Base-by-base conservation (phyloP, 1,140 invertebrate species). In the Hypothenemus hampei region DNA sequence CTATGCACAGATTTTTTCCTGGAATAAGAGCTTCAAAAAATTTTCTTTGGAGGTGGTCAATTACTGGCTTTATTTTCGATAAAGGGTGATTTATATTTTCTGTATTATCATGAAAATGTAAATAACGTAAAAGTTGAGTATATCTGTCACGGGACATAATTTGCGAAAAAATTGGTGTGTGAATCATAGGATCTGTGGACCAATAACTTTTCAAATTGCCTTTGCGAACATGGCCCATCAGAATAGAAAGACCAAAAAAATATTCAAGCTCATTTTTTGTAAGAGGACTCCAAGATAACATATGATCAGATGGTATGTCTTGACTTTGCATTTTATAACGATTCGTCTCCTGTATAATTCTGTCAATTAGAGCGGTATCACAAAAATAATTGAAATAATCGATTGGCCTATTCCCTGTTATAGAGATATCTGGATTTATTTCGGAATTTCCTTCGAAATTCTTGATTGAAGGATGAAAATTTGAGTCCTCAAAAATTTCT, bases 1-100 rank as follows among this genome's bases (percentile, higher is more conserved):
- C 62, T 41, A 61, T 63, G 20, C 50, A 52, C 18, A 63, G 39
- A 33, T 59, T 54, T 39, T 48, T 29, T 19, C 54, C 52, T 13
- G 49, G 33, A 15, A 4, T 6, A 36, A 36, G 15, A 36, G 33
- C 33, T 11, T 36, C 15, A 5, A n/a, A 16, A 36, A 48, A 22
- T 48, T 8, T 11, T 35, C 16, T 21, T 3, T 10, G 18, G 11
- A 37, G 7, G 16, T 19, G 8, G 36, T 37, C 5, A 1, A 20
- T 4, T 35, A 19, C 36, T 35, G 19, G 10, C 2, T 19, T 20
- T 35, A 11, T 20, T 1, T 18, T 10, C 13, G 19, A 8, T 19
- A 18, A 16, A 20, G 22, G 1, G 23, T 16, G 11, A 6, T 48
- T 18, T 18, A 0, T n/a, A 19, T 15, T 10, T 0, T 13, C 33